These are phyloP conservation scores for Hydropsyche tenuis DNA, from an alignment of 1,140 invertebrate genomes.

Conservation along the genomic window DNA sequence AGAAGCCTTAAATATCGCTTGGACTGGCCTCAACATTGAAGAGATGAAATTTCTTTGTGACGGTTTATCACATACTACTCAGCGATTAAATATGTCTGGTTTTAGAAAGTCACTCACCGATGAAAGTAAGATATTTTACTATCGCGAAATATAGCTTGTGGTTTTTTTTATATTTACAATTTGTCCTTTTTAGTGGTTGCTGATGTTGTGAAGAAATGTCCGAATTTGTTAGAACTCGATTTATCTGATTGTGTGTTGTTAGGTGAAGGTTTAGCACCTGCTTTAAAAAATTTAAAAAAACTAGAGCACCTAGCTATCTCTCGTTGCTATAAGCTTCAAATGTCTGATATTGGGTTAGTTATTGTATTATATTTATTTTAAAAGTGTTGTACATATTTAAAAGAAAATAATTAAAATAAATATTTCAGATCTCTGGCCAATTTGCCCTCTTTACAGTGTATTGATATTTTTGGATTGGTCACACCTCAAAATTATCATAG, in stretches of 20 bases:
- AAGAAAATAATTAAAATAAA: neutral
- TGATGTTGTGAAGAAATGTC: constrained; percentile 70
- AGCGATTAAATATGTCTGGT: constrained; percentile 81
- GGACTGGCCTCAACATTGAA: constrained; percentile 73
- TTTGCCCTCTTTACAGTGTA: constrained; percentile 67
- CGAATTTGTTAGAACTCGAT: constrained; percentile 80
- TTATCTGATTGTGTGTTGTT: constrained; percentile 83
- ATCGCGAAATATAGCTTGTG: constrained; percentile 3
- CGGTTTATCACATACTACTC: constrained; percentile 68
- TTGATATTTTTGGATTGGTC: constrained; percentile 81
- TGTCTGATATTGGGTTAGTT: constrained; percentile 67
- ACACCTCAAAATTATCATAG: constrained; percentile 58
- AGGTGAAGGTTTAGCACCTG: constrained; percentile 65
- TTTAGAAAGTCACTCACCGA: constrained; percentile 77
- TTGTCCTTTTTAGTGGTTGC: constrained; percentile 67
- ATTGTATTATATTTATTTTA: constrained; percentile 45
- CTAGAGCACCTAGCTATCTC: constrained; percentile 84
- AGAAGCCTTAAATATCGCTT: constrained; percentile 76
- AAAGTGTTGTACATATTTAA: constrained; percentile 20
- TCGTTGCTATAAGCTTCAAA: constrained; percentile 81
- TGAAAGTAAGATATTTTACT: constrained; percentile 66
- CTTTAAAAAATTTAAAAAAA: constrained; percentile 70
- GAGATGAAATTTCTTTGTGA: constrained; percentile 69
- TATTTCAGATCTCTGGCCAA: constrained; percentile 62
- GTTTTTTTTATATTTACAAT: neutral